These are phyloP conservation scores for Xenopus laevis DNA, from an alignment of 2,113 vertebrate species.

Conservation along the genomic window DNA sequence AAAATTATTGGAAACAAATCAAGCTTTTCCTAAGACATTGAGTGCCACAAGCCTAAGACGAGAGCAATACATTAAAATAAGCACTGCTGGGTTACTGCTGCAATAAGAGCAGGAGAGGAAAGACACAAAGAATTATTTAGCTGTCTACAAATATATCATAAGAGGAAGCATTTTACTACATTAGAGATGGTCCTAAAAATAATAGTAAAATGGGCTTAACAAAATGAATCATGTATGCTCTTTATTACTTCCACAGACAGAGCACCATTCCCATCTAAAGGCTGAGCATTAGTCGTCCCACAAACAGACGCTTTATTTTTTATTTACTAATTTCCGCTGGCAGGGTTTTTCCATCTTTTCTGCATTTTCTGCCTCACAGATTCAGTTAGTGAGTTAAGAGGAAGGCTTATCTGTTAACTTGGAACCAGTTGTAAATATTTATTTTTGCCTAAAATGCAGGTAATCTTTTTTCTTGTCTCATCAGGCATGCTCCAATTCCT, in stretches of 20 bases:
- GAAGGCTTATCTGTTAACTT: not conserved
- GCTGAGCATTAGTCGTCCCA: not conserved
- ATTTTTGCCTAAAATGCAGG: not conserved
- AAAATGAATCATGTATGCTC: constrained; percentile 2
- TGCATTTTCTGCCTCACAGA: not conserved
- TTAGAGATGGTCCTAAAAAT: constrained; percentile 14
- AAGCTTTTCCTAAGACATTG: no score
- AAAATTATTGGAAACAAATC: no score
- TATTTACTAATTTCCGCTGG: constrained; percentile 2
- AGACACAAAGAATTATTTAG: constrained; percentile 1
- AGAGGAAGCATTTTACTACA: constrained; percentile 3
- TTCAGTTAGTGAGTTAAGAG: not conserved
- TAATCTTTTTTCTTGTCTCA: not conserved
- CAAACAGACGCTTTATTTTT: constrained; percentile 1
- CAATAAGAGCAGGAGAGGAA: not conserved
- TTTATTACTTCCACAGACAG: constrained; percentile 10
- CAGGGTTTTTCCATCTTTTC: not conserved
- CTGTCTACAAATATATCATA: constrained; percentile 7
- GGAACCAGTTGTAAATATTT: not conserved
- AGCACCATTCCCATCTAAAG: not conserved
- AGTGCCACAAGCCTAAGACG: no score
- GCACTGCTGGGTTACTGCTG: not conserved
- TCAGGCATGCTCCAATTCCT: no score
- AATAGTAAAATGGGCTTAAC: constrained; percentile 18
- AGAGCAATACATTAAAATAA: no score